Base-by-base conservation (phyloP, 2,888 invertebrate species). In the Priocnemis perturbator region DNA sequence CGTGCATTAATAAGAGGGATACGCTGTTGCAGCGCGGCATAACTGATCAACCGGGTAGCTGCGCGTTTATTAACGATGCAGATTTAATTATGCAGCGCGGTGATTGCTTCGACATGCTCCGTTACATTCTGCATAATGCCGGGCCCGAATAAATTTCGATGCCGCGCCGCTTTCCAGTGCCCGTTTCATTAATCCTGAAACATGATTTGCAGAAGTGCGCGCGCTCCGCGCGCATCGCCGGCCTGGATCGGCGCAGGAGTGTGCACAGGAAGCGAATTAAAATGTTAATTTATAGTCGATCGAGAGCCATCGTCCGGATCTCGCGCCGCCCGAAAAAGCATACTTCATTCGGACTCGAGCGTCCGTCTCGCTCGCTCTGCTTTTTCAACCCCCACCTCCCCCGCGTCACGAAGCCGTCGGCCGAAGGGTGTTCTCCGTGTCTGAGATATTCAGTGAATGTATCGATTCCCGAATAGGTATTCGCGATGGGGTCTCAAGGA, bases 361-460 rank as follows among this genome's bases (percentile, higher is more conserved):
- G 5, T 26, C 26, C 26, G 26, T 37, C 37, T 37, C 7, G 11
- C 11, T 37, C 37, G 37, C 37, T 7, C 37, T 26, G 7, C 37
- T 55, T 23, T 26, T 23, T 55, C 23, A 55, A 11, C n/a, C n/a
- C n/a, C n/a, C n/a, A n/a, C n/a, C n/a, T n/a, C n/a, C 55, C 23
- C 55, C 15, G 53, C 53, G 55, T 23, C 26, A 4, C 55, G 21
- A n/a, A 61, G 47, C 52, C 66, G 45, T 67, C 70, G 67, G 71
- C 67, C 74, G 69, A 64, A 67, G 76, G 73, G 74, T 71, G 64
- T 71, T 69, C 79, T 77, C 78, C 76, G 78, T 79, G 81, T 79
- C 85, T 85, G 82, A 88, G 87, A 88, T 88, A 88, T 88, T 88
- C 86, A 85, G 84, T 79, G 87, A 88, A 88, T 88, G 88, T 87